These are phyloP conservation scores for Myiozetetes cayanensis DNA, from an alignment of 2,113 vertebrate species.

Conservation along the genomic window DNA sequence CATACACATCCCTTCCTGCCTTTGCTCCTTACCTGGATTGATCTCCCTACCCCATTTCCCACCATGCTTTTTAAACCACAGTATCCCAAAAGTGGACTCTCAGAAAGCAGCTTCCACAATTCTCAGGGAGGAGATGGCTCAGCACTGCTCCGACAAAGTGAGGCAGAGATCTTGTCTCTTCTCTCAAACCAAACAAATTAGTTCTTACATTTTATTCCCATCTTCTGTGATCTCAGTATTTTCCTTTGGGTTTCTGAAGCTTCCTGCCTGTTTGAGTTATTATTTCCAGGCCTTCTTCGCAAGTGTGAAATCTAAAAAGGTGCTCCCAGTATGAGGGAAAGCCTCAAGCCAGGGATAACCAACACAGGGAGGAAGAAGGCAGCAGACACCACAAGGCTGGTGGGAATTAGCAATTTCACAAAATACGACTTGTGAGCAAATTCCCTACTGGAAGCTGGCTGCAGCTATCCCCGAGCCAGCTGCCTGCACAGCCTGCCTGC, in stretches of 20 bases:
- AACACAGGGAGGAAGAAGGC: background rate
- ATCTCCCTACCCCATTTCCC: background rate
- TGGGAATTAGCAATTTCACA: background rate
- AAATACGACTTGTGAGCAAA: background rate
- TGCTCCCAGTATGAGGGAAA: background rate
- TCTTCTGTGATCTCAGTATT: background rate
- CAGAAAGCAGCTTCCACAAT: background rate
- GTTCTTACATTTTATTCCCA: background rate
- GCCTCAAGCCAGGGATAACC: accelerated
- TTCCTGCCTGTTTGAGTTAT: background rate
- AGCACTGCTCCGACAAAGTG: background rate
- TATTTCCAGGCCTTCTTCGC: background rate
- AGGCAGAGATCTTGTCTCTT: background rate
- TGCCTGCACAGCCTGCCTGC: background rate
- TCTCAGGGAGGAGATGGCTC: background rate
- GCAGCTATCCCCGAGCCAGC: background rate
- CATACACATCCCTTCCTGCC: background rate
- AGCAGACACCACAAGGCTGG: background rate
- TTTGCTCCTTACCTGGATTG: background rate
- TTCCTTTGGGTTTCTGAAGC: background rate
- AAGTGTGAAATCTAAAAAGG: background rate
- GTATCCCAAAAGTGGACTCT: background rate
- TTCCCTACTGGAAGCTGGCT: background rate
- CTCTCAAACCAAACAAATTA: background rate
- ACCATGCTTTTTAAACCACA: accelerated